phyloP scores from a whole-genome alignment of 2,113 vertebrate genomes.

The Zonotrichia leucophrys region DNA sequence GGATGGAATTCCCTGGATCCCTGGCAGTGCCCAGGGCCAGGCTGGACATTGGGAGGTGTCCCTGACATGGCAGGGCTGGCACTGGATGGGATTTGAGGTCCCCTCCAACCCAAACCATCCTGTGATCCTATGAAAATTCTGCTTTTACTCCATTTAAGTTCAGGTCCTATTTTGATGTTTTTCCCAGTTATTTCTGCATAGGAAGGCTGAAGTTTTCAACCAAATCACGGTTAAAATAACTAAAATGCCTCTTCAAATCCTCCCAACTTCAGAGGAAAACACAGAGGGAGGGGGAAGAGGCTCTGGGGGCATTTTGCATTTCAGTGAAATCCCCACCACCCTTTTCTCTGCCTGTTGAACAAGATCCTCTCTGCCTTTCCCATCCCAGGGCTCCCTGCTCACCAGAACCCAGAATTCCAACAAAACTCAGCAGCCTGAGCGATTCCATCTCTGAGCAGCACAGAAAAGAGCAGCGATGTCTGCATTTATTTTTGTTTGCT shows the following conservation, averaged over 20 bases:
- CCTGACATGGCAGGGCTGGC: neutral
- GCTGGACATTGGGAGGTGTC: rapidly evolving
- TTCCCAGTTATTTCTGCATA: neutral
- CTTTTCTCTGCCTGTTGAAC: neutral
- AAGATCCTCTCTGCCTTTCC: neutral
- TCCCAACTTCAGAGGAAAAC: neutral
- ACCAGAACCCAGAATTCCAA: neutral
- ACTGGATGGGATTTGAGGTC: rapidly evolving
- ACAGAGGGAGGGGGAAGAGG: neutral
- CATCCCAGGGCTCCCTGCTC: neutral
- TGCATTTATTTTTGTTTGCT: neutral
- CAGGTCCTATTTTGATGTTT: neutral
- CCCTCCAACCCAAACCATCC: neutral
- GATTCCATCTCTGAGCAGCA: neutral
- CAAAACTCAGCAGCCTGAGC: neutral
- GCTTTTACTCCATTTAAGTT: neutral
- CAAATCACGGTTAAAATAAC: neutral
- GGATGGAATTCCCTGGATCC: neutral
- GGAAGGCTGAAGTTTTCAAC: neutral
- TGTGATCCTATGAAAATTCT: neutral
- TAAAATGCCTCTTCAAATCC: neutral
- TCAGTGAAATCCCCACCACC: neutral
- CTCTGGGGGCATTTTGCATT: neutral
- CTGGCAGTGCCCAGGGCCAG: neutral
- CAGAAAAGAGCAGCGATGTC: neutral